A percentile compares a stretch with the other conserved stretches of the same genome.
Evolutionary conservation across 2,888 invertebrate genomes (phyloP).

Genomic region (Melitaea athalia): DNA sequence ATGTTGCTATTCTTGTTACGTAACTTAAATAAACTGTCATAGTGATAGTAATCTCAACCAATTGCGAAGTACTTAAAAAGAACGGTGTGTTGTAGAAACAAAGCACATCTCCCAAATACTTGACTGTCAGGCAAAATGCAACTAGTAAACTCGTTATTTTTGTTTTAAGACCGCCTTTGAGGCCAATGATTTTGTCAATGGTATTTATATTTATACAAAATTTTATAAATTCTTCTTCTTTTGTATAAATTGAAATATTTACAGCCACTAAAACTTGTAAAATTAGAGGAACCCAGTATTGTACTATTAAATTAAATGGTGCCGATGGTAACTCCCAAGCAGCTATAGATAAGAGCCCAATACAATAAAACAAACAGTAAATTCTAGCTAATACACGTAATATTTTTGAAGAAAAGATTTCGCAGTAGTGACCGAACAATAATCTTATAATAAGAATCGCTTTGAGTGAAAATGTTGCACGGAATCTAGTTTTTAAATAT

Average conservation of each 20-base stretch:
- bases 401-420: too few species aligned
- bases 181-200: constrained; percentile 22
- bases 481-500: too few species aligned
- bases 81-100: neutral
- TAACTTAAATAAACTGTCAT: constrained; percentile 4
- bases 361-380: too few species aligned
- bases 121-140: neutral
- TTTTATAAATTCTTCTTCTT: constrained; percentile 19
- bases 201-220: constrained; percentile 17
- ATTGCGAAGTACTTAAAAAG: constrained; percentile 7
- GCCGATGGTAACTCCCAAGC: too few species aligned
- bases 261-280: constrained; percentile 15
- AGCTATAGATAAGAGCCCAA: too few species aligned
- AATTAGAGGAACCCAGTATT: too few species aligned
- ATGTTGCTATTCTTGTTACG: constrained; percentile 13
- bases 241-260: constrained; percentile 11
- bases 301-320: too few species aligned
- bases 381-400: too few species aligned
- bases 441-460: too few species aligned
- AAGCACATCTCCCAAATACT: constrained; percentile 4
- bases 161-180: constrained; percentile 7
- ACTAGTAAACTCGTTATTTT: constrained; percentile 3
- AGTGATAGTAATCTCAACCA: too few species aligned
- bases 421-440: too few species aligned
- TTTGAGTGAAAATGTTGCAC: too few species aligned